Conservation (phyloP, 2,888 invertebrate genomes). For the Ennomos erosarius region DNA sequence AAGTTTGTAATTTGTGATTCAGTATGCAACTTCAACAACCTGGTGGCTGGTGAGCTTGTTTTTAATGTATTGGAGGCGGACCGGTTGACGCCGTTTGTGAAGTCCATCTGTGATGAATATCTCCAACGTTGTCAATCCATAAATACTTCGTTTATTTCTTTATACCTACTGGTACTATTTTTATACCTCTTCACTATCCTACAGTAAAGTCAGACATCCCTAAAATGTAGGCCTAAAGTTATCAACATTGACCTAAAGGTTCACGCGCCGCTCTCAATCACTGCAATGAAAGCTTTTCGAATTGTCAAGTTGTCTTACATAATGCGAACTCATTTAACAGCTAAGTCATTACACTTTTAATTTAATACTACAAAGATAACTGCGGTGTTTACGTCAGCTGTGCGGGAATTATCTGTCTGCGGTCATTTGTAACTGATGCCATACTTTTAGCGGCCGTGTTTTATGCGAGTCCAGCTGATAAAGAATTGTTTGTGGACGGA, state of each 20-base stretch:
- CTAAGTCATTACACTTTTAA: slow-evolving; percentile 53
- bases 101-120: no score
- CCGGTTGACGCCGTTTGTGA: no score
- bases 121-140: no score
- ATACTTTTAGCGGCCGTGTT: slow-evolving; percentile 61
- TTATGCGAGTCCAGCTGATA: slow-evolving; percentile 26
- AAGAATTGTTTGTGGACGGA: slow-evolving; percentile 8
- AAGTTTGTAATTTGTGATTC: no score
- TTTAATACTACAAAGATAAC: slow-evolving; percentile 48
- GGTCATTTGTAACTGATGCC: slow-evolving; percentile 56
- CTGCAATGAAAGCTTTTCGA: slow-evolving; percentile 3
- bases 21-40: no score
- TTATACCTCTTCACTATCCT: no score
- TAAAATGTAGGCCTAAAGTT: slow-evolving; percentile 28
- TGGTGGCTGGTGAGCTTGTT: no score
- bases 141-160: no score
- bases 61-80: no score
- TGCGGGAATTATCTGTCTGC: slow-evolving; percentile 59
- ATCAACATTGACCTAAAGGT: slow-evolving; percentile 28
- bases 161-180: no score
- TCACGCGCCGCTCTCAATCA: background rate
- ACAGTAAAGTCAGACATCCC: background rate
- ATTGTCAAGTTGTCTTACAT: slow-evolving; percentile 1
- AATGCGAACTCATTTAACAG: background rate
- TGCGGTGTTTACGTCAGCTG: slow-evolving; percentile 50